Evolutionary conservation across 2,797 vertebrate genomes (phyloP), one percentile per base, ranked within the genome.

Genomic region (Gastrophryne carolinensis): DNA sequence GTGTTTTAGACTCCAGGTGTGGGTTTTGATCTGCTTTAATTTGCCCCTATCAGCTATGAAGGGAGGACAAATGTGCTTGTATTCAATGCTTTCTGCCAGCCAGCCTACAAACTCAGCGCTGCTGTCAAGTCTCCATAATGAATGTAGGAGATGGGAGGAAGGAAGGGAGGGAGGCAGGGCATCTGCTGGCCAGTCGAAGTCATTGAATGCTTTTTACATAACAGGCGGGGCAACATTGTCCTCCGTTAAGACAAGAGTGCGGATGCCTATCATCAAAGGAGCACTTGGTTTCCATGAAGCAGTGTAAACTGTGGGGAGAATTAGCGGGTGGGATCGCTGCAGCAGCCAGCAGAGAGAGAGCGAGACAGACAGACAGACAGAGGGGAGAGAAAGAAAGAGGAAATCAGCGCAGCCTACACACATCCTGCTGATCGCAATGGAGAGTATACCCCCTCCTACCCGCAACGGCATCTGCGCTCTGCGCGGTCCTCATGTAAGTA

Each of bases 401-500:
- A 3, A 26, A 39, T 12, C 32, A 11, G 34, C 10, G 10, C 27
- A 47, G 37, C 11, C 52, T 29, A 5, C 44, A 29, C 41, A 17
- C 4, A 73, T 2, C 17, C 61, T 26, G 15, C 29, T 35, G 29
- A 58, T 49, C 63, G 12, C 24, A 2, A 75, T 75, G 73, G 64
- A 39, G 5, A 61, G 52, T 8, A 35, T 32, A 30, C 23, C 4
- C 1, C 41, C 58, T 23, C 35, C 41, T 37, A n/a, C n/a, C n/a
- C 73, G 63, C 7, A 8, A 1, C 27, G 49, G 49, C 24, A 30
- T 13, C 35, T 27, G 12, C 34, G 12, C 8, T 53, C 8, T 53
- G 19, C 39, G 53, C 21, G 73, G 73, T 30, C 73, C 73, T 44
- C 73, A 75, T 39, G 73, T 75, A 68, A 75, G 73, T 75, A 1